These are phyloP conservation scores for Conger conger DNA, from an alignment of 2,113 vertebrate species.

Conservation along the genomic window DNA sequence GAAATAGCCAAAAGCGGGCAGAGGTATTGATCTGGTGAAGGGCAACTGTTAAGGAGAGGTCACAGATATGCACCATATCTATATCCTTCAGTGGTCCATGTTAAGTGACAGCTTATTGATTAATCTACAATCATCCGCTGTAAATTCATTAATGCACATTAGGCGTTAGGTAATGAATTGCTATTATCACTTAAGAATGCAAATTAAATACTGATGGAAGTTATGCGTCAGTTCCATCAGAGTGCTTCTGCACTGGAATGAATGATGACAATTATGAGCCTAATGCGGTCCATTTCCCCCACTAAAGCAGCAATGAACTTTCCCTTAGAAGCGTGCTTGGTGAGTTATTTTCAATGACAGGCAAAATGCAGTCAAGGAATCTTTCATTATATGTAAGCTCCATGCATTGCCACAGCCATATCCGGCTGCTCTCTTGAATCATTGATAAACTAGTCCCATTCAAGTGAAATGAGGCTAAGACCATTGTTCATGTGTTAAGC, in stretches of 20 bases:
- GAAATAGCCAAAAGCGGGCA: too few relatives aligned
- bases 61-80: background rate
- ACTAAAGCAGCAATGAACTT: background rate
- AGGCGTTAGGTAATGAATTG: constrained; percentile 12
- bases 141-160: constrained; percentile 19
- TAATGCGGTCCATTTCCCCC: background rate
- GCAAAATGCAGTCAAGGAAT: background rate
- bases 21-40: too few relatives aligned
- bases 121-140: background rate
- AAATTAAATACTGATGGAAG: constrained; percentile 21
- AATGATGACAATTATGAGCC: constrained; percentile 17
- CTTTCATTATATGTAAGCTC: background rate
- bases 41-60: background rate
- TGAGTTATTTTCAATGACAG: background rate
- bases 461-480: background rate
- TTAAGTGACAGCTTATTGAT: constrained; percentile 5
- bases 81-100: background rate
- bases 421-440: background rate
- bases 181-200: background rate
- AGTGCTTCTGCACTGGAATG: constrained; percentile 9
- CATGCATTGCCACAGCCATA: background rate
- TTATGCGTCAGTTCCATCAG: background rate
- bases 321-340: background rate
- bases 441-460: background rate
- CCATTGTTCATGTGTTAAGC: background rate